Base-by-base conservation (phyloP, 2,113 vertebrate genomes). In the Barnardius zonarius region DNA sequence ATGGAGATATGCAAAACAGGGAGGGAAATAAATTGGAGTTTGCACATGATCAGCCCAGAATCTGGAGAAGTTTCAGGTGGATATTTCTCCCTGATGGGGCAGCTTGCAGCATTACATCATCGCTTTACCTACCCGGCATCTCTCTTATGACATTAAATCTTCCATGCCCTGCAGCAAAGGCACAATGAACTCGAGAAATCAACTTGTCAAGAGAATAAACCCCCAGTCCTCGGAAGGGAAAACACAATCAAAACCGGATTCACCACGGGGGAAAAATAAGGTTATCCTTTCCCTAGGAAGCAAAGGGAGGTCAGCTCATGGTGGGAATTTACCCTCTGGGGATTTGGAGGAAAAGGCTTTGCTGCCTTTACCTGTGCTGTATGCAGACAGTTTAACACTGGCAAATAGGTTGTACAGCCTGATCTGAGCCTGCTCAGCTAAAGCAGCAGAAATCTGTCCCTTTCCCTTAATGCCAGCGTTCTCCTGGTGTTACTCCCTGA, bases 1-100 rank as follows among this genome's bases (percentile, higher is more conserved):
- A 95, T 92, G 81, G 93, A 73, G 93, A 91, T 69, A 93, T 84
- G 96, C 95, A 96, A 92, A 95, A 55, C 48, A 84, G 91, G 67
- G 90, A 74, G 91, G 95, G 3, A 94, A 96, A 96, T 92, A 73
- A 79, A 79, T 82, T 23, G 3, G 85, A 64, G 80, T 85, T 91
- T 61, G 66, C 41, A 57, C 87, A 25, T 0, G n/a, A 91, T 86
- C 86, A 68, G 87, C 43, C 37, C 82, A 76, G 82, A 81, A 69
- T 48, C 87, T 30, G 46, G 57, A 81, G 89, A 83, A 92, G 90
- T 91, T 94, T 87, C 54, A n/a, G 77, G 67, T 41, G 41, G 74
- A n/a, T 82, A 30, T 74, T 85, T 49, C 84, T 67, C 24, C 67
- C 15, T 0, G 5, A 5, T 39, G 37, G 89, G 83, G 79, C 78